A percentile compares a stretch with the other conserved stretches of the same genome.
phyloP scores from a whole-genome alignment of 1,140 invertebrate genomes.

The Heterodera carotae region DNA sequence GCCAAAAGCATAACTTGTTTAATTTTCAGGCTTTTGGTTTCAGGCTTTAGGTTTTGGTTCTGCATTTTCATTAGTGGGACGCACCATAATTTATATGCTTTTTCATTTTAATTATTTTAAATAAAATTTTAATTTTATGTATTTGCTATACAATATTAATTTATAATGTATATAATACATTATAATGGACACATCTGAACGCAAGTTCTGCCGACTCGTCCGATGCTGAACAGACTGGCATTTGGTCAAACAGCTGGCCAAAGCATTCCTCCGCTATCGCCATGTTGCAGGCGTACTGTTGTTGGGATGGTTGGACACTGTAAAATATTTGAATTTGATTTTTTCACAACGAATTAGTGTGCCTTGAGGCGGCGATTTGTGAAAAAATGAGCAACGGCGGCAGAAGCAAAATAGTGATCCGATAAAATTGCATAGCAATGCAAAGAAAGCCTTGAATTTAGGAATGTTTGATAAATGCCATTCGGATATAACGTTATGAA shows the following conservation, averaged over 20 bases:
- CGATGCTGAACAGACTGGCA: constrained; percentile 51
- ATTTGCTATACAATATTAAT: no score
- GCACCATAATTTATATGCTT: no score
- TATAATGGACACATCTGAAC: constrained; percentile 54
- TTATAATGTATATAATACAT: constrained; percentile 37
- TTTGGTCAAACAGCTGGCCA: constrained; percentile 51
- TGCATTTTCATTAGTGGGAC: no score
- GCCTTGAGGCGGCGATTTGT: neutral
- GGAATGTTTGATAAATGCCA: no score
- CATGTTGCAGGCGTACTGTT: constrained; percentile 35
- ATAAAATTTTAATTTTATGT: no score
- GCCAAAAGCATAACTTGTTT: no score
- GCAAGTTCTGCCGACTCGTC: constrained; percentile 29
- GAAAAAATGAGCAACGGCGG: neutral
- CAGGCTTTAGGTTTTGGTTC: no score
- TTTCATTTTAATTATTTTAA: no score
- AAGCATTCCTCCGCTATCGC: constrained; percentile 47
- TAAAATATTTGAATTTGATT: neutral
- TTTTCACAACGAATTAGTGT: neutral
- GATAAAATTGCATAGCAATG: neutral
- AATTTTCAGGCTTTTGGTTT: no score
- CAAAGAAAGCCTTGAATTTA: neutral
- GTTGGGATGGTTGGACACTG: neutral
- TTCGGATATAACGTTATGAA: no score
- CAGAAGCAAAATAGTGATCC: neutral